Evolutionary conservation across 64 coral and sea anemone genomes (phyloP), one percentile per base, ranked within the genome.

Genomic region (Montipora sp.): DNA sequence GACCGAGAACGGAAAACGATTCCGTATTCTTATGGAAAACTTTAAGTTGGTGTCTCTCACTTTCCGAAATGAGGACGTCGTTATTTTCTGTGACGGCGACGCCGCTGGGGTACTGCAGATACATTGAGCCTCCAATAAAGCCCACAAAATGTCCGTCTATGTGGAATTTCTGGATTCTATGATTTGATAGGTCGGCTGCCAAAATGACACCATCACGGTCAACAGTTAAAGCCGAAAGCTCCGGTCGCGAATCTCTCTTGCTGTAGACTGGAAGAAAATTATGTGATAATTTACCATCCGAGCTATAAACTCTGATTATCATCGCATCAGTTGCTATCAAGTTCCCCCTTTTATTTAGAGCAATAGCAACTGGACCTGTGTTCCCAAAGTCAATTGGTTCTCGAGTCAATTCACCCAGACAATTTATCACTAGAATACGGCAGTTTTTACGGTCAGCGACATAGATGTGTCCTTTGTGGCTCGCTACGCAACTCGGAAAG

Each of bases 251-350:
- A 61, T 98, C 95, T 63, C 70, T 94, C 47, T 81, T 94, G n/a
- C 82, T 87, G 77, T 94, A 98, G 3, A 98, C 78, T 11, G 95
- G 95, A 59, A 98, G 86, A 75, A 98, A 94, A 61, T 98, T 98
- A 20, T 98, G 89, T 3, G 92, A 94, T n/a, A 94, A 73, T 57
- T 57, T 76, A 9, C 95, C 92, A 76, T 98, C 89, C 13, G 95
- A 98, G 50, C 91, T 98, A 73, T 94, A 98, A 67, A 98, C 95
- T 71, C 94, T 98, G 10, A 98, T 80, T 89, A 98, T 94, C 59
- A 94, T 88, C 3, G 92, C 91, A 44, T 98, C 95, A 2, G 92
- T 88, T 45, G 87, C 59, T 89, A 98, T 70, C 15, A 98, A 77
- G 27, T 98, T 98, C 3, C 92, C 95, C 13, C 71, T 75, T 77